A percentile compares a stretch with the other conserved stretches of the same genome.
Evolutionary conservation across 2,888 invertebrate genomes (phyloP).

Genomic region (Ganaspis brasiliensis): DNA sequence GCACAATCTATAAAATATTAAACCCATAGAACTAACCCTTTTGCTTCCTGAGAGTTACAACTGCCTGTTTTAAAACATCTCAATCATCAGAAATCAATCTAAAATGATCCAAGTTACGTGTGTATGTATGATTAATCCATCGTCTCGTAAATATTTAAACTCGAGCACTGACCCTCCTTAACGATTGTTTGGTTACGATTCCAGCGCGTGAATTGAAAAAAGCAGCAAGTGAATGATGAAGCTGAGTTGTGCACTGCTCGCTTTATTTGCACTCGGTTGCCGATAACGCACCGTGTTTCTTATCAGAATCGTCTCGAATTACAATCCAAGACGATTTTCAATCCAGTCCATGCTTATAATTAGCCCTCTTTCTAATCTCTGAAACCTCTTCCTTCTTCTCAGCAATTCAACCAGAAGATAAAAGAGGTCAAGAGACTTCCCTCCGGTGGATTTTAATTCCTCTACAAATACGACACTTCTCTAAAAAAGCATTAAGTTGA

Average conservation of each 20-base stretch:
- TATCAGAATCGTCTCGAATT: conserved; percentile 68
- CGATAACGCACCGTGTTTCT: conserved; percentile 66
- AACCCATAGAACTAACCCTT: too few species aligned
- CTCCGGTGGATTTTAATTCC: too few species aligned
- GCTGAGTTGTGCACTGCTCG: conserved; percentile 55
- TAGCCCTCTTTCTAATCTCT: conserved; percentile 10
- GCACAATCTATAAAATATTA: too few species aligned
- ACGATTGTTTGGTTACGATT: conserved; percentile 59
- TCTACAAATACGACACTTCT: too few species aligned
- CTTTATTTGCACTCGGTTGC: conserved; percentile 55
- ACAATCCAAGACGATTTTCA: conserved; percentile 62
- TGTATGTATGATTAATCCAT: conserved; percentile 27
- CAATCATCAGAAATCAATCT: too few species aligned
- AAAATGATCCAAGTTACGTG: too few species aligned
- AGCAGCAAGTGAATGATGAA: conserved; percentile 45
- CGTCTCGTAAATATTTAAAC: conserved; percentile 73
- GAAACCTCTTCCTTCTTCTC: not conserved
- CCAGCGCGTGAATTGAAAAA: conserved; percentile 50
- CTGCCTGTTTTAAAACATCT: too few species aligned
- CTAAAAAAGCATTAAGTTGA: too few species aligned
- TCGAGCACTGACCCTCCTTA: conserved; percentile 71
- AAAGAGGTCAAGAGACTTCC: too few species aligned
- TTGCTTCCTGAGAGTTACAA: too few species aligned
- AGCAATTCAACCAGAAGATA: too few species aligned
- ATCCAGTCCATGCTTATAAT: conserved; percentile 46